These are phyloP conservation scores for Aphidoletes aphidimyza DNA, from an alignment of 2,888 invertebrate species.

Conservation along the genomic window DNA sequence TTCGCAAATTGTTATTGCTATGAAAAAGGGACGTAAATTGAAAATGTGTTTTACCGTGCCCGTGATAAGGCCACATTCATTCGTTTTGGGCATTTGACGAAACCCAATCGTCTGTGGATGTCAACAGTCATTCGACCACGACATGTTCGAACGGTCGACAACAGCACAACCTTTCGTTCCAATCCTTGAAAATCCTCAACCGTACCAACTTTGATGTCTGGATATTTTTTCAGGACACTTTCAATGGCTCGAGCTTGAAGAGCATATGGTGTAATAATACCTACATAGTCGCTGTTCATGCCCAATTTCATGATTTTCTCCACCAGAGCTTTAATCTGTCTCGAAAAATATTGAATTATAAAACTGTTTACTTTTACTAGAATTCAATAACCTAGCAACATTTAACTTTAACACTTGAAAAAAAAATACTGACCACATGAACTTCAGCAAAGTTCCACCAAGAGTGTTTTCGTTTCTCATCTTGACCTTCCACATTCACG, in stretches of 20 bases:
- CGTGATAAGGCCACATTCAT: constrained; percentile 91
- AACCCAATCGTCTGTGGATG: constrained; percentile 73
- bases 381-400: too few species aligned
- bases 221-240: constrained; percentile 56
- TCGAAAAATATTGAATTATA: background rate
- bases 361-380: too few species aligned
- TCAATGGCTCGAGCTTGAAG: constrained; percentile 72
- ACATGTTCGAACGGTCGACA: constrained; percentile 76
- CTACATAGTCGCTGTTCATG: constrained; percentile 69
- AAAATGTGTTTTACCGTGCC: constrained; percentile 68
- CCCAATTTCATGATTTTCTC: background rate
- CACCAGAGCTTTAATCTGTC: background rate
- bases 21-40: background rate
- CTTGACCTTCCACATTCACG: constrained; percentile 79
- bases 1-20: background rate
- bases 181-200: constrained; percentile 91
- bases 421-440: background rate
- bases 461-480: constrained; percentile 83
- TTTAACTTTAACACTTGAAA: background rate
- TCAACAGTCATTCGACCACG: constrained; percentile 66
- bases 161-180: constrained; percentile 77
- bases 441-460: constrained; percentile 74
- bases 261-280: constrained; percentile 91
- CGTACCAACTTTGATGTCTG: constrained; percentile 76
- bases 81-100: constrained; percentile 79